A percentile compares a stretch with the other conserved stretches of the same genome.
phyloP scores from a whole-genome alignment of 2,888 invertebrate genomes.

The Hirtodrosophila cameraria region DNA sequence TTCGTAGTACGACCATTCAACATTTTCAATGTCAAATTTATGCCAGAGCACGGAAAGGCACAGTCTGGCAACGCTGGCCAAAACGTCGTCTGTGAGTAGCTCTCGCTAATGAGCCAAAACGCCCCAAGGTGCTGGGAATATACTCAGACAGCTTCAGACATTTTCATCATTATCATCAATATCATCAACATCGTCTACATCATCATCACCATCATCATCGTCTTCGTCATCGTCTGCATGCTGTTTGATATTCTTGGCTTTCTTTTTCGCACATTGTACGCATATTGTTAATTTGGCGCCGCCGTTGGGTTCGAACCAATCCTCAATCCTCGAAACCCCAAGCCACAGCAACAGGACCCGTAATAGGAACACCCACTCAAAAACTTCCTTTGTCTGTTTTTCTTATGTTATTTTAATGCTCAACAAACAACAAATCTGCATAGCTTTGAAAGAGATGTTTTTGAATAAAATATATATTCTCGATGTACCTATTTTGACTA shows the following conservation, averaged over 20 bases:
- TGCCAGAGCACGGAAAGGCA: conserved; percentile 71
- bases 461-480: no score
- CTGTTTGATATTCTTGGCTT: conserved; percentile 15
- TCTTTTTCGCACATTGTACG: conserved; percentile 71
- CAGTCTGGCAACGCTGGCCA: conserved; percentile 58
- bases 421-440: no score
- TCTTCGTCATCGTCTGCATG: no score
- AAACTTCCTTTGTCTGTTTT: conserved; percentile 24
- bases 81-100: conserved; percentile 29
- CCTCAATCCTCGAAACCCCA: conserved; percentile 8
- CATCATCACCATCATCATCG: conserved; percentile 21
- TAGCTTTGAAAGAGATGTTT: no score
- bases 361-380: conserved; percentile 5
- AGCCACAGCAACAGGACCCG: neutral
- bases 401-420: no score
- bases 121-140: conserved; percentile 77
- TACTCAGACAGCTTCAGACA: conserved; percentile 60
- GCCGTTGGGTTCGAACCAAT: conserved; percentile 36
- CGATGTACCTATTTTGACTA: no score
- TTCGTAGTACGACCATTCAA: conserved; percentile 27
- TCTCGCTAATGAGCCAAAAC: conserved; percentile 80
- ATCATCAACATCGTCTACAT: no score
- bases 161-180: conserved; percentile 21
- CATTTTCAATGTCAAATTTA: conserved; percentile 81
- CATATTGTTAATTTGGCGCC: conserved; percentile 76